Base-by-base conservation (phyloP, 2,113 vertebrate genomes). In the Ceyx melanurus region DNA sequence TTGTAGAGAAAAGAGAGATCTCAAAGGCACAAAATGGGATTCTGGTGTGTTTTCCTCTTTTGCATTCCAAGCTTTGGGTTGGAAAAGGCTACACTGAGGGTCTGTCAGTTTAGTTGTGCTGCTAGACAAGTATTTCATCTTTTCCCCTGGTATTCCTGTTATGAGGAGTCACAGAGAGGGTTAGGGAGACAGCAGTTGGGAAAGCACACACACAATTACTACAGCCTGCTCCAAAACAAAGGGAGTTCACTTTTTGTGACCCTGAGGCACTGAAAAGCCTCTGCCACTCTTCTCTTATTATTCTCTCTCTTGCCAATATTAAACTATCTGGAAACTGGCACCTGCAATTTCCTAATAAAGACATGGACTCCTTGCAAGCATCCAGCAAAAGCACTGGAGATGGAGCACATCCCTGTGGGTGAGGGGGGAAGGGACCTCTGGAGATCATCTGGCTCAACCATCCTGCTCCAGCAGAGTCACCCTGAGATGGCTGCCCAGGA, bases 11-110 rank as follows among this genome's bases (percentile, higher is more conserved):
- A 88, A 13, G 54, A 50, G 4, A 72, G 37, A 33, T 72, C 86
- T 79, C 68, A 72, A 85, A 88, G 77, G 43, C 42, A 73, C 2
- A 0, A 48, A 81, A 48, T 43, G 25, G 21, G 54, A 84, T 92
- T 88, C 73, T 96, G 92, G 93, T 86, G 28, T 22, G 8, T 28
- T 78, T 82, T 61, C 22, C 48, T 42, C 66, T 88, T 96, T 88
- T 68, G 73, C 75, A 26, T 86, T 93, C 82, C 92, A 95, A 65
- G 74, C 26, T 82, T 72, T 3, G 66, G 53, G 35, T 19, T 90
- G 68, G 83, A 93, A 90, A 81, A 90, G 14, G 45, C 83, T 89
- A 12, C 53, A 18, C 1, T 40, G 35, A 80, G 83, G 76, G 80
- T 51, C 18, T 26, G 10, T 72, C 68, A 66, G 62, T 85, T 92